Conservation (phyloP, 2,113 vertebrate genomes). For the Zosterops borbonicus region DNA sequence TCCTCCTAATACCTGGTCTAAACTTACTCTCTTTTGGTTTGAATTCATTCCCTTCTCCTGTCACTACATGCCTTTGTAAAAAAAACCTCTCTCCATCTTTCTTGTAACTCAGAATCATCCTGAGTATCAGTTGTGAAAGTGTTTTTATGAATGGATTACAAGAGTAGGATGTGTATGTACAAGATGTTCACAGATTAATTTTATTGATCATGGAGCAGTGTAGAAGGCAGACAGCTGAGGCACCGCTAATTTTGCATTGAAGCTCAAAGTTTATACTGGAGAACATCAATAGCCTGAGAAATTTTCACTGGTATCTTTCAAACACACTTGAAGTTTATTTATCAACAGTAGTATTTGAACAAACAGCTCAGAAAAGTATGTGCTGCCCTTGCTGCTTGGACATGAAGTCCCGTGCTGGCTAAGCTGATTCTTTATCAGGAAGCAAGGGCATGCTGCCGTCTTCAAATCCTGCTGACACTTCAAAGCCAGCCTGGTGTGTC, state of each 20-base stretch:
- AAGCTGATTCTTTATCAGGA: background rate
- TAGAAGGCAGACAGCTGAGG: background rate
- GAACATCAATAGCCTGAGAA: background rate
- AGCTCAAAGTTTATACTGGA: background rate
- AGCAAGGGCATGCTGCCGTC: background rate
- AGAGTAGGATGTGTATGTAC: background rate
- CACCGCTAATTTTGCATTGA: background rate
- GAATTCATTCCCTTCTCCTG: background rate
- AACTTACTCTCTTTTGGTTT: background rate
- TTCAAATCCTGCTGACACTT: background rate
- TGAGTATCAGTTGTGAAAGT: background rate
- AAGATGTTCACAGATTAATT: background rate
- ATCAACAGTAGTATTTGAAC: background rate
- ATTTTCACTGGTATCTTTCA: background rate
- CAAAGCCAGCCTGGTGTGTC: background rate
- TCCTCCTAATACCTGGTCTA: background rate
- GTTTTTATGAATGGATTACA: background rate
- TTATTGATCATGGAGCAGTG: background rate
- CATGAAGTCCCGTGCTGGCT: background rate
- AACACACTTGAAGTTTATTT: background rate
- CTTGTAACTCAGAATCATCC: background rate
- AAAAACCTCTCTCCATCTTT: background rate
- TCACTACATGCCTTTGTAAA: background rate
- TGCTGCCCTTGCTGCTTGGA: background rate
- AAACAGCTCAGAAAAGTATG: background rate